Evolutionary conservation across 2,888 invertebrate species (phyloP), one percentile per base, ranked within the genome.

Genomic region (Formica aserva): DNA sequence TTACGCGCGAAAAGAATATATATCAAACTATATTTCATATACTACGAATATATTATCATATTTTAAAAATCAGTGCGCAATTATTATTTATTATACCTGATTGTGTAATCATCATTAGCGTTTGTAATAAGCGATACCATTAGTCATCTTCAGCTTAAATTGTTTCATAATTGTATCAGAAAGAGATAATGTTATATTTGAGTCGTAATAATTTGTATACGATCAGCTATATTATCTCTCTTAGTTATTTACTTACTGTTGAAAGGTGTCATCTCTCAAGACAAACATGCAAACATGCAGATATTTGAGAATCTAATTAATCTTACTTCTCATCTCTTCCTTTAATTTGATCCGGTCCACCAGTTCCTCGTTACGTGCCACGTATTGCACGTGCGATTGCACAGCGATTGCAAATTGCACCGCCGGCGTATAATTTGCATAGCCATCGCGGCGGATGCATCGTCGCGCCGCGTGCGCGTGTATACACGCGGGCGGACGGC

Each of bases 381-480:
- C 63, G 60, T 82, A 67, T 76, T 83, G 83, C 88, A 87, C 82
- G 87, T 82, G 87, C 66, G 78, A 72, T 38, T 26, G 52, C 71
- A 74, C 66, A 78, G 66, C 82, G 72, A 81, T 76, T 85, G 89
- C 86, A 87, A 86, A 89, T 89, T 85, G 88, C 77, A 82, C 69
- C 45, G 78, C 52, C 75, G 82, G 66, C 65, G 75, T 84, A 8
- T 15, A 84, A 89, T 88, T 89, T 88, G 84, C 88, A 89, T 87
- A 85, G 85, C 82, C 84, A 71, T 78, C 81, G 80, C 85, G 81
- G 67, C 82, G 84, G 85, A 86, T 82, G 85, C 85, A 82, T 41
- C 52, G 60, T 60, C 74, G 65, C 41, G 29, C 83, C 38, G 71
- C 67, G 45, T 72, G 76, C 74, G 67, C 63, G 48, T 76, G 22